Evolutionary conservation across 2,888 invertebrate species (phyloP), one percentile per base, ranked within the genome.

Genomic region (Melipona beecheii): DNA sequence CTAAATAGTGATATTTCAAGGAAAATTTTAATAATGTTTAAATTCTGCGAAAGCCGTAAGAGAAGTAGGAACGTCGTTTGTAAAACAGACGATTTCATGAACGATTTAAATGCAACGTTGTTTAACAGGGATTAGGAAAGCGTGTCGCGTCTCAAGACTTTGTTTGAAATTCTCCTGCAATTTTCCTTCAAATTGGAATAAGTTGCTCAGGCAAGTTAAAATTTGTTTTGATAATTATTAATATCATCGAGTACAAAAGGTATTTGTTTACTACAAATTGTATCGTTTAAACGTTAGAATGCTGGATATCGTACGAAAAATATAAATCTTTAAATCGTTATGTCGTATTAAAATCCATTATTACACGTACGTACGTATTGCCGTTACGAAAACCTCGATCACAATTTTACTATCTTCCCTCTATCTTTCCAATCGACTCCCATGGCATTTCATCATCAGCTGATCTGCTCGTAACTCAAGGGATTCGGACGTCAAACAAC

Each of bases 221-320:
- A 0, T 31, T 15, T 21, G 5, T 15, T 24, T 15, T 36, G n/a
- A 65, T 15, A 15, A 36, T 72, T 5, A 24, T 11, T 15, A 56
- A 36, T 71, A 54, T 58, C 58, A 43, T 43, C n/a, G 50, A 49
- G 11, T 31, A 62, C 17, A 74, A 74, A 68, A 64, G n/a, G 15
- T 31, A n/a, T 52, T 4, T 36, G 6, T 56, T 19, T 36, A 27
- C 27, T 50, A 21, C 64, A 24, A 54, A 65, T 65, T 24, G 21
- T 64, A 64, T 15, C 43, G n/a, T 50, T 17, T 52, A 74, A 43
- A 11, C 43, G 43, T 43, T 43, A 43, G 2, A 43, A 43, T 43
- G 43, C 43, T 9, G 9, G 43, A 43, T 9, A 43, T 43, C 43
- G n/a, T 31, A 31, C 17, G 56, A 60, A 49, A 62, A 72, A 31